These are phyloP conservation scores for Nanorana parkeri DNA, from an alignment of 2,113 vertebrate genomes.

Conservation along the genomic window DNA sequence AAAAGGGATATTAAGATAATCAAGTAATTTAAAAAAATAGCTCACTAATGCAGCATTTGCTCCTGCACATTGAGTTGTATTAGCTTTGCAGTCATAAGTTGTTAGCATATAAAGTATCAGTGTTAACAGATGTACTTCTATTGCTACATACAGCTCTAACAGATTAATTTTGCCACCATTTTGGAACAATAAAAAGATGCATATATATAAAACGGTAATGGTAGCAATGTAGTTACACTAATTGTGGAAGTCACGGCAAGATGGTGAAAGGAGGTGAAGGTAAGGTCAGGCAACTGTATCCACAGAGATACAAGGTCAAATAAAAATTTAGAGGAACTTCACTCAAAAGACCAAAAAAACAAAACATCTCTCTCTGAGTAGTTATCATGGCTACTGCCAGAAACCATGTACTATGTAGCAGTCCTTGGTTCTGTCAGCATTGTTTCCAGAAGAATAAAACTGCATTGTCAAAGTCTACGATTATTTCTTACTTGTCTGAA, in stretches of 20 bases:
- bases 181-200: constrained; percentile 44
- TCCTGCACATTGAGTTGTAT: constrained; percentile 41
- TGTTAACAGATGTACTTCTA: constrained; percentile 44
- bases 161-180: constrained; percentile 45
- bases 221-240: constrained; percentile 35
- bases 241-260: constrained; percentile 31
- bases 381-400: too few species aligned
- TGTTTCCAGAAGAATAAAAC: too few species aligned
- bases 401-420: too few species aligned
- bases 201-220: constrained; percentile 33
- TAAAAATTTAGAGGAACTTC: too few species aligned
- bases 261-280: constrained; percentile 25
- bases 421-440: too few species aligned
- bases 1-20: constrained; percentile 45
- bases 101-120: constrained; percentile 48
- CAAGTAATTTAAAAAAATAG: constrained; percentile 49
- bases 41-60: constrained; percentile 45
- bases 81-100: constrained; percentile 47
- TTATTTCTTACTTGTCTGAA: too few species aligned
- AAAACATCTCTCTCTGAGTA: too few species aligned
- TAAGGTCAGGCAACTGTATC: constrained; percentile 15
- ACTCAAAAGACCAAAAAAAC: too few species aligned
- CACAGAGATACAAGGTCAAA: not conserved
- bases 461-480: too few species aligned
- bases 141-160: constrained; percentile 45